A percentile compares a stretch with the other conserved stretches of the same genome.
Conservation (phyloP, 2,888 invertebrate species). For the Aproaerema taeniolella region DNA sequence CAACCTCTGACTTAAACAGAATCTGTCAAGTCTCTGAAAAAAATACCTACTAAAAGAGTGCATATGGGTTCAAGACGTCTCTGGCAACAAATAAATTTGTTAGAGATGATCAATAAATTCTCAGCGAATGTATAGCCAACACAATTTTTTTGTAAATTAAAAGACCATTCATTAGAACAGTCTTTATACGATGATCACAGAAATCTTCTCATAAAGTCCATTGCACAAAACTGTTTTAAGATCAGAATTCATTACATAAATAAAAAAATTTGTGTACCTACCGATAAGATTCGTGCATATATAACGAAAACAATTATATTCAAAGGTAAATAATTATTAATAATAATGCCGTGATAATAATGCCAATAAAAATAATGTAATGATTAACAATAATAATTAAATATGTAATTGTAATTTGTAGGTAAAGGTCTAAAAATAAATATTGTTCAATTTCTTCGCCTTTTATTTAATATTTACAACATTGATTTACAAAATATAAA, state of each 20-base stretch:
- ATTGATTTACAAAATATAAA: too few relatives aligned
- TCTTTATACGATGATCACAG: not conserved
- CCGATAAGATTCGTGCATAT: not conserved
- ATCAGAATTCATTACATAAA: not conserved
- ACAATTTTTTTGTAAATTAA: not conserved
- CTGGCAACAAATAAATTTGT: not conserved
- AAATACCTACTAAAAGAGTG: not conserved
- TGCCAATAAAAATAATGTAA: too few relatives aligned
- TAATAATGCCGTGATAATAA: too few relatives aligned
- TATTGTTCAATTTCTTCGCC: too few relatives aligned
- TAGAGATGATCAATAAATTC: not conserved
- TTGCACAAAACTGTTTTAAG: not conserved
- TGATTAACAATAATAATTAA: too few relatives aligned
- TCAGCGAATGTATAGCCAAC: not conserved
- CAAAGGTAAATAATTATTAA: not conserved
- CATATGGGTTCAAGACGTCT: not conserved
- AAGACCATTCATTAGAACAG: not conserved
- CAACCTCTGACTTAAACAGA: not conserved
- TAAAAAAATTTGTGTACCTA: not conserved
- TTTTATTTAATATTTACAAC: too few relatives aligned
- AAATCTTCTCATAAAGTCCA: not conserved
- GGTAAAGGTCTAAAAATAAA: too few relatives aligned
- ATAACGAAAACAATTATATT: not conserved
- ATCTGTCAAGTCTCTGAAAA: conserved; percentile 1
- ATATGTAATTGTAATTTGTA: too few relatives aligned